phyloP scores from a whole-genome alignment of 2,888 invertebrate species.

The Imbricaverruca yamaguchii region DNA sequence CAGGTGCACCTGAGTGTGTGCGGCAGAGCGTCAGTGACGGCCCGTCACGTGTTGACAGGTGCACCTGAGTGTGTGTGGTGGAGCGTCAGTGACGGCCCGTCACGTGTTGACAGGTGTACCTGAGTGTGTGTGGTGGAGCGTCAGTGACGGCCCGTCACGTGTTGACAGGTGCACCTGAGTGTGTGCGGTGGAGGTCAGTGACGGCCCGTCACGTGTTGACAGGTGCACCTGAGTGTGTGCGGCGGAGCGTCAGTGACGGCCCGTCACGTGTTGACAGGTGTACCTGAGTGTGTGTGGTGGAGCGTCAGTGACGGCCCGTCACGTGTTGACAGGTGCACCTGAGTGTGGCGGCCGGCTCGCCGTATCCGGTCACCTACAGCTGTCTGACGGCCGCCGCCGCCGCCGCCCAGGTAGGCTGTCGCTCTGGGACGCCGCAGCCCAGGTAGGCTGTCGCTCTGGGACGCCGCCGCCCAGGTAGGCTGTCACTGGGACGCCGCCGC shows the following conservation, averaged over 20 bases:
- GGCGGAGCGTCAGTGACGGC: not conserved
- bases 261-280: not conserved
- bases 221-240: not conserved
- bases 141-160: no score
- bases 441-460: no score
- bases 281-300: not conserved
- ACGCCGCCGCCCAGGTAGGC: no score
- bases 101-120: not conserved
- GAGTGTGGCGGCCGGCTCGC: conserved; percentile 33
- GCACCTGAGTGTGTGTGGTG: conserved; percentile 20
- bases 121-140: no score
- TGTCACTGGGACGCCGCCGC: no score
- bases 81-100: not conserved
- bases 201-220: no score
- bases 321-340: not conserved
- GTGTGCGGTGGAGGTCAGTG: not conserved
- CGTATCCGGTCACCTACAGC: conserved; percentile 32
- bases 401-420: not conserved
- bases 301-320: not conserved
- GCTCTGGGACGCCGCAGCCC: no score
- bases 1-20: conserved; percentile 24
- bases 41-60: not conserved
- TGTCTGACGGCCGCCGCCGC: not conserved
- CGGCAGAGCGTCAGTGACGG: conserved; percentile 25
- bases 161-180: conserved; percentile 14